These are phyloP conservation scores for Pectinophora gossypiella DNA, from an alignment of 1,140 invertebrate species.

Conservation along the genomic window DNA sequence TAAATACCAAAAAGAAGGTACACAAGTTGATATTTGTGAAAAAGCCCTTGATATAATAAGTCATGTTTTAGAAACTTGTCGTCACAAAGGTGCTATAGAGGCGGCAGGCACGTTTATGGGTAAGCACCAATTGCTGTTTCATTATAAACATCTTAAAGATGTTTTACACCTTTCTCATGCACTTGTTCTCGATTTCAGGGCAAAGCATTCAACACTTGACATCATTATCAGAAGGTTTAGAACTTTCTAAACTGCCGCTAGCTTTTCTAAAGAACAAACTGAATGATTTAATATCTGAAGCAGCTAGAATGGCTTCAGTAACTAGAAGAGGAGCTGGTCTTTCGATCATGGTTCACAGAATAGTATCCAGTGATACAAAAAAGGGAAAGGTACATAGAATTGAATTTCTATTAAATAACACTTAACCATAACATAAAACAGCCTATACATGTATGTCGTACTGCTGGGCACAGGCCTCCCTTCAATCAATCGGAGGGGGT, in stretches of 20 bases:
- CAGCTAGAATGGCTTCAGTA: constrained; percentile 67
- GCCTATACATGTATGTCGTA: too few relatives aligned
- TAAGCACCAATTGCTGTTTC: too few relatives aligned
- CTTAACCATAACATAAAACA: too few relatives aligned
- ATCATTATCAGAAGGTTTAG: constrained; percentile 28
- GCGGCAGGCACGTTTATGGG: constrained; percentile 72
- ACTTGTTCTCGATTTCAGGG: constrained; percentile 26
- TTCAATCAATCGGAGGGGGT: too few relatives aligned
- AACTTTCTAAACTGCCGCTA: constrained; percentile 39
- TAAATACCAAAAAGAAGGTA: constrained; percentile 41
- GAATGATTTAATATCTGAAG: constrained; percentile 49
- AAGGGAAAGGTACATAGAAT: constrained; percentile 52
- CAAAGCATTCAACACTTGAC: constrained; percentile 47
- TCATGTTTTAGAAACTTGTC: constrained; percentile 80
- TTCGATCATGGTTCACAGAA: constrained; percentile 83
- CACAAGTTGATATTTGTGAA: constrained; percentile 46
- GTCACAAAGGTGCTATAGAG: constrained; percentile 90
- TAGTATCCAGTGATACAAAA: constrained; percentile 81
- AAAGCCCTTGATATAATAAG: constrained; percentile 77
- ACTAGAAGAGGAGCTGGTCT: constrained; percentile 87
- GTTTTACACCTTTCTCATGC: too few relatives aligned
- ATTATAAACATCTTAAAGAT: background rate
- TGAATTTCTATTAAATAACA: too few relatives aligned
- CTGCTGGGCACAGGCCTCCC: too few relatives aligned
- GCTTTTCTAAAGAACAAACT: constrained; percentile 51